These are phyloP conservation scores for Athene noctua DNA, from an alignment of 2,113 vertebrate genomes.

Conservation along the genomic window DNA sequence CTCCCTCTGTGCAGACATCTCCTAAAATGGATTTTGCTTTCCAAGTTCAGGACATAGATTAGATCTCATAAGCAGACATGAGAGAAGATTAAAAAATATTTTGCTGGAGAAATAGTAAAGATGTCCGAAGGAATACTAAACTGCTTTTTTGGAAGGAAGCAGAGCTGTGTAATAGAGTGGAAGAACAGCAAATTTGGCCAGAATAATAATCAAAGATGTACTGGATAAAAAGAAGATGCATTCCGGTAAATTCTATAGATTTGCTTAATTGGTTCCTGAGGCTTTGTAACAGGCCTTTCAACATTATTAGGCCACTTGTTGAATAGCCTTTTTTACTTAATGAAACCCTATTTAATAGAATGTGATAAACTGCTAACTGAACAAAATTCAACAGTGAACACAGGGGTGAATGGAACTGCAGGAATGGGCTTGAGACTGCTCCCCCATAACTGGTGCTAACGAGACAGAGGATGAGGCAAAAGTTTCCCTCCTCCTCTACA, in stretches of 20 bases:
- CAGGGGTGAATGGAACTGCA: neutral
- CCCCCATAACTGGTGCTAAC: no score
- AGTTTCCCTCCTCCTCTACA: neutral
- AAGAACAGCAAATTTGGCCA: neutral
- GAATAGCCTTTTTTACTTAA: neutral
- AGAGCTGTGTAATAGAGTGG: no score
- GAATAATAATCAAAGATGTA: neutral
- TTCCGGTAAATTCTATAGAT: rapidly evolving
- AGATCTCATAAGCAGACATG: rapidly evolving
- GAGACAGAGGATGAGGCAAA: neutral
- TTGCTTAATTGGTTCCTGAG: neutral
- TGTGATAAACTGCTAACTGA: neutral
- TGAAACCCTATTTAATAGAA: neutral
- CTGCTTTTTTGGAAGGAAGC: neutral
- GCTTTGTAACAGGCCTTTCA: neutral
- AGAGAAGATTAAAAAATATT: neutral
- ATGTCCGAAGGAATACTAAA: neutral
- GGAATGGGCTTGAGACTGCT: neutral
- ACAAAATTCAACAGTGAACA: neutral
- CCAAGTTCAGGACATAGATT: neutral
- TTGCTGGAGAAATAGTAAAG: neutral
- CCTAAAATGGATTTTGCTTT: neutral
- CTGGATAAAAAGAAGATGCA: rapidly evolving
- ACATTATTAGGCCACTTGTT: neutral
- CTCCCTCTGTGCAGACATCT: no score